Evolutionary conservation across 2,797 vertebrate species (phyloP).

Genomic region (Leucoraja ocellata): DNA sequence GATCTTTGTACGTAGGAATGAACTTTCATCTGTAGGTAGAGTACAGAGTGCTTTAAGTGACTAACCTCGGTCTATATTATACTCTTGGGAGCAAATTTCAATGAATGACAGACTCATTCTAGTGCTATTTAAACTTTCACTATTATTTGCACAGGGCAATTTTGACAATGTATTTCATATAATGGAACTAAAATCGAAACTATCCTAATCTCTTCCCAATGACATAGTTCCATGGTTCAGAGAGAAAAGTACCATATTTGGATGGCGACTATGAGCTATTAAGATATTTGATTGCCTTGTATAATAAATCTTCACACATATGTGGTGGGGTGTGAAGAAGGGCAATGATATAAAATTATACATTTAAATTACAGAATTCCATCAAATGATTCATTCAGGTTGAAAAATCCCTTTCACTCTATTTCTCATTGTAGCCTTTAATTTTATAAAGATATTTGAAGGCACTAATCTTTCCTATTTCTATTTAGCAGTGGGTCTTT

Average conservation of each 20-base stretch:
- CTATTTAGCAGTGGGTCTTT: neutral
- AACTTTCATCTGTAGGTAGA: too few species aligned
- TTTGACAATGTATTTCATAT: neutral
- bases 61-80: constrained; percentile 12
- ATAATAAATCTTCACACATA: neutral
- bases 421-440: neutral
- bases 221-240: neutral
- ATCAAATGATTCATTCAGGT: constrained; percentile 6
- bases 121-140: constrained; percentile 15
- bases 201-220: neutral
- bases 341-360: neutral
- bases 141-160: constrained; percentile 7
- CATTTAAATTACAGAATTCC: neutral
- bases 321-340: neutral
- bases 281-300: neutral
- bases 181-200: neutral
- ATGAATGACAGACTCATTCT: neutral
- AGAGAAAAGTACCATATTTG: neutral
- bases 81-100: constrained; percentile 21
- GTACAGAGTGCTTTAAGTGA: neutral
- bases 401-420: neutral
- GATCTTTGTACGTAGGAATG: neutral
- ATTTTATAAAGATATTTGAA: neutral
- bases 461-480: neutral
- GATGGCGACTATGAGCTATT: neutral